phyloP scores from a whole-genome alignment of 2,113 vertebrate genomes.

The Calidris pygmaea region DNA sequence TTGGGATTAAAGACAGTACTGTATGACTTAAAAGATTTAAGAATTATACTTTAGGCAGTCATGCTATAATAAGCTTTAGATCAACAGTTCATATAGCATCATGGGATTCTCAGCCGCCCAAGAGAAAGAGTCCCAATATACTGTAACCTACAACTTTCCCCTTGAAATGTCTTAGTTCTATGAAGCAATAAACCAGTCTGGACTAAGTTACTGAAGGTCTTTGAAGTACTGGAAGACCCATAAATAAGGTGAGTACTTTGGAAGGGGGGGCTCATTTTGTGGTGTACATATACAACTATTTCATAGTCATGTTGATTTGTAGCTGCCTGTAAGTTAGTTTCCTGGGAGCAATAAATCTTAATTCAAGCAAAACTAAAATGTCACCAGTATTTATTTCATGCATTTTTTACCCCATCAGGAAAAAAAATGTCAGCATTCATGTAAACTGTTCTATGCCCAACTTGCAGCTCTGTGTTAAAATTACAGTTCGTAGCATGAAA shows the following conservation, averaged over 20 bases:
- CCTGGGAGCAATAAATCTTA: slow-evolving; percentile 87
- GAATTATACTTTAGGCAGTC: slow-evolving; percentile 67
- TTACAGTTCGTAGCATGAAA: slow-evolving; percentile 44
- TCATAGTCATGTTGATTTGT: slow-evolving; percentile 91
- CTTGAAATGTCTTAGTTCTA: slow-evolving; percentile 82
- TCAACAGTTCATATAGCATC: slow-evolving; percentile 65
- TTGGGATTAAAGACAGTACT: slow-evolving; percentile 51
- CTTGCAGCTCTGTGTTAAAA: slow-evolving; percentile 5
- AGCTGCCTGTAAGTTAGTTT: slow-evolving; percentile 84
- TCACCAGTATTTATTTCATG: slow-evolving; percentile 71
- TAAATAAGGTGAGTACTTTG: slow-evolving; percentile 95
- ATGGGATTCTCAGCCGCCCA: slow-evolving; percentile 55
- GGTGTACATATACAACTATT: slow-evolving; percentile 81
- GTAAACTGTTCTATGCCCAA: slow-evolving; percentile 46
- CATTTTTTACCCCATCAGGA: slow-evolving; percentile 65
- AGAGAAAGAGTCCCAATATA: slow-evolving; percentile 52
- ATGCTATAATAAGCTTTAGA: slow-evolving; percentile 68
- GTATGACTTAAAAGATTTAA: slow-evolving; percentile 66
- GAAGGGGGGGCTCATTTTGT: slow-evolving; percentile 81
- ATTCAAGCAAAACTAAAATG: slow-evolving; percentile 74
- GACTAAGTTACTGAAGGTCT: slow-evolving; percentile 88
- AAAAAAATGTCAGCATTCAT: slow-evolving; percentile 60
- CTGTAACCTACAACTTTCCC: slow-evolving; percentile 77
- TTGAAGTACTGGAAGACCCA: slow-evolving; percentile 91
- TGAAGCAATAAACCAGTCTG: slow-evolving; percentile 90